Evolutionary conservation across 1,140 invertebrate species (phyloP).

Genomic region (Caerostris extrusa): DNA sequence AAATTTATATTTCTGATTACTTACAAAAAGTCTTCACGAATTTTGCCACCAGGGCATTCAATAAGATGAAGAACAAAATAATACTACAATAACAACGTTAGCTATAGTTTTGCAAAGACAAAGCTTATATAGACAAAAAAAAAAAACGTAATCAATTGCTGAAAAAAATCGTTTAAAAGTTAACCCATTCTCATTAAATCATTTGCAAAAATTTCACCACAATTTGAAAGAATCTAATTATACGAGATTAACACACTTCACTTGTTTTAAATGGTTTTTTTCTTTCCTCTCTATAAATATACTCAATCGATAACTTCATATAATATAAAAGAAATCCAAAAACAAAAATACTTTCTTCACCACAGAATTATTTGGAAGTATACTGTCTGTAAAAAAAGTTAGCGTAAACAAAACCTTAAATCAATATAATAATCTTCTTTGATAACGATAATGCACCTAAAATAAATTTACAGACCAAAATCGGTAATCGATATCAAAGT

Average conservation of each 20-base stretch:
- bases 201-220: too few species aligned
- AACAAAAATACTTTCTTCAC: background rate
- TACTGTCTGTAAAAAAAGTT: background rate
- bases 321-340: background rate
- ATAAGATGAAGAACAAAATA: too few species aligned
- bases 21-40: too few species aligned
- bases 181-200: too few species aligned
- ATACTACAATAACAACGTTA: too few species aligned
- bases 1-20: too few species aligned
- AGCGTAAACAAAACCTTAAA: slow-evolving; percentile 37
- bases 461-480: slow-evolving; percentile 57
- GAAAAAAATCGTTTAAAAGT: too few species aligned
- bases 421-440: slow-evolving; percentile 50
- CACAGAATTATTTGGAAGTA: background rate
- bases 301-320: background rate
- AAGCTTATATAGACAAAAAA: too few species aligned
- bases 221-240: background rate
- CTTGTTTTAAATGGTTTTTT: background rate
- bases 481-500: slow-evolving; percentile 59
- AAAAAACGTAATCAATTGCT: too few species aligned
- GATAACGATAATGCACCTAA: slow-evolving; percentile 62
- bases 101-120: too few species aligned
- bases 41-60: too few species aligned
- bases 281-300: background rate
- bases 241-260: background rate